Percentiles rank a stretch among this genome's conserved stretches.
Conservation (phyloP, 2,888 invertebrate species). For the Mesorhabditis spiculigera region DNA sequence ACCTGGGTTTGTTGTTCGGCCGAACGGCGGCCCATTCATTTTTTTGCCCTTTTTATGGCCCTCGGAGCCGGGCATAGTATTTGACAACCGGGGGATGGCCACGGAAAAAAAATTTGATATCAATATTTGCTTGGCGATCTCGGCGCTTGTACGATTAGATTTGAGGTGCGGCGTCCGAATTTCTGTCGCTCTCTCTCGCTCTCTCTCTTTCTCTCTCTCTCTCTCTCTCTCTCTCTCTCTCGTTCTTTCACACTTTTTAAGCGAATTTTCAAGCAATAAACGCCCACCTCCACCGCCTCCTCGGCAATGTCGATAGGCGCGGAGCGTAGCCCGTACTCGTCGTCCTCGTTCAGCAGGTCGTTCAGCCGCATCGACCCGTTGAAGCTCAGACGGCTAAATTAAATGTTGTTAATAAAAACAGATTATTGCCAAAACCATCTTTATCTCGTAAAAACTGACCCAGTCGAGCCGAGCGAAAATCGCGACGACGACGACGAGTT, state of each 20-base stretch:
- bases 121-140: too few relatives aligned
- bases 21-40: too few relatives aligned
- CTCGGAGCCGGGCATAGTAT: too few relatives aligned
- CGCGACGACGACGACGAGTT: background rate
- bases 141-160: too few relatives aligned
- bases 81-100: too few relatives aligned
- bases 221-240: background rate
- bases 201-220: background rate
- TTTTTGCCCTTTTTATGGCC: too few relatives aligned
- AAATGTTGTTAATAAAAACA: background rate
- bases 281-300: constrained; percentile 23
- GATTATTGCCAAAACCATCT: background rate
- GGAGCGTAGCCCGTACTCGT: constrained; percentile 34
- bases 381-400: background rate
- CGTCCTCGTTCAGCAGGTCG: constrained; percentile 34
- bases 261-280: too few relatives aligned
- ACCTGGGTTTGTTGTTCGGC: too few relatives aligned
- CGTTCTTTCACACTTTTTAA: too few relatives aligned
- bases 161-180: too few relatives aligned
- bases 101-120: too few relatives aligned
- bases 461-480: background rate
- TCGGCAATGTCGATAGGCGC: constrained; percentile 18
- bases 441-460: constrained; percentile 3
- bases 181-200: too few relatives aligned
- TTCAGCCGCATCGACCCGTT: constrained; percentile 32